Percentiles rank a stretch among this genome's conserved stretches.
phyloP scores from a whole-genome alignment of 2,113 vertebrate species.

The Nycticebus coucang region DNA sequence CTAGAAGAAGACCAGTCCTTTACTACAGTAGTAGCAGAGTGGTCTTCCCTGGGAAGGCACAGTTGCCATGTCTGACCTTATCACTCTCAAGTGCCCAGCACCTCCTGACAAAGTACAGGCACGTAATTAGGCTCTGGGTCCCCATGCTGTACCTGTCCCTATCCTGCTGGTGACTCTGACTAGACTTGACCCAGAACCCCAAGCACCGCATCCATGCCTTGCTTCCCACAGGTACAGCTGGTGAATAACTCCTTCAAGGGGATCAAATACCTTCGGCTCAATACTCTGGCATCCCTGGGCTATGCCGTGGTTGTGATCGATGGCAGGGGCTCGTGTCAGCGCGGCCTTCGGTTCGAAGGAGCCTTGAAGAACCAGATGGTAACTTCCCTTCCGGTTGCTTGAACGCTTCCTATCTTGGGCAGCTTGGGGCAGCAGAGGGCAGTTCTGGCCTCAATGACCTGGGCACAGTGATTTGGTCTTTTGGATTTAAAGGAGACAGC shows the following conservation, averaged over 20 bases:
- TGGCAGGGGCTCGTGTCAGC: conserved; percentile 95
- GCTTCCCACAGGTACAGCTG: conserved; percentile 91
- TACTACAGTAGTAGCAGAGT: rapidly evolving
- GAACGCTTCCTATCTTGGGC: neutral
- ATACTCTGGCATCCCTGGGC: conserved; percentile 95
- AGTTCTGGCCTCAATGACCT: neutral
- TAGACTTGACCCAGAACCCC: neutral
- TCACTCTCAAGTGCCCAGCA: rapidly evolving
- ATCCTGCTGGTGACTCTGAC: rapidly evolving
- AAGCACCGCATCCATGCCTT: rapidly evolving
- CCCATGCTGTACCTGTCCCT: rapidly evolving
- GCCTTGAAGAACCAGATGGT: conserved; percentile 99
- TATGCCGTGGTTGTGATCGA: conserved; percentile 98
- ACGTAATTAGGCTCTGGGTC: neutral
- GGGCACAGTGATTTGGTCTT: rapidly evolving
- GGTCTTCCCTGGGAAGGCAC: neutral
- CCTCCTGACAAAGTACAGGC: rapidly evolving
- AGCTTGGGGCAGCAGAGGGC: no score
- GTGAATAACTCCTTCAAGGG: conserved; percentile 99
- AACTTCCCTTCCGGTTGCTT: neutral
- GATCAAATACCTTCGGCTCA: conserved; percentile 96
- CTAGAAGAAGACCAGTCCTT: rapidly evolving
- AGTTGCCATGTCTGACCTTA: neutral
- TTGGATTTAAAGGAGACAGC: neutral
- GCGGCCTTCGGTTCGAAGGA: conserved; percentile 96